phyloP scores from a whole-genome alignment of 2,113 vertebrate species.

The Girardinichthys multiradiatus region DNA sequence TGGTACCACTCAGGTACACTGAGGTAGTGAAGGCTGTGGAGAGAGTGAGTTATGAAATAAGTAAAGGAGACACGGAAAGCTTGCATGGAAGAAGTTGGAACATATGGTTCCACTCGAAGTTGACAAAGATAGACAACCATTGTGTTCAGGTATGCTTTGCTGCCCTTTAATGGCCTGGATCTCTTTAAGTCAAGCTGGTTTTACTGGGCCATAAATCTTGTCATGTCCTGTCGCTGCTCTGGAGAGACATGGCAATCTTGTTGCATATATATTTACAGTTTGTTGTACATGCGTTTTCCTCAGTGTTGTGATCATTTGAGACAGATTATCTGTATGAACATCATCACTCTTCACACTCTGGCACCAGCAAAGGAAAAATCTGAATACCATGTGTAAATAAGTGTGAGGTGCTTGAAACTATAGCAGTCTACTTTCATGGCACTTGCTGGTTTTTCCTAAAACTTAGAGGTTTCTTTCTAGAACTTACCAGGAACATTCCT shows the following conservation, averaged over 20 bases:
- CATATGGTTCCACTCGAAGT: conserved; percentile 55
- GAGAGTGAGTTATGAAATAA: conserved; percentile 36
- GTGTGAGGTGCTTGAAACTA: not conserved
- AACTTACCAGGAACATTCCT: not conserved
- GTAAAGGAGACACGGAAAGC: not conserved
- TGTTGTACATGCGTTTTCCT: conserved; percentile 25
- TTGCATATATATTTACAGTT: conserved; percentile 52
- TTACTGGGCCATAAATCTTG: conserved; percentile 53
- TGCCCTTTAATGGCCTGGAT: conserved; percentile 54
- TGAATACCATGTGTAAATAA: not conserved
- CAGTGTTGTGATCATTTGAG: conserved; percentile 23
- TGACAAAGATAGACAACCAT: conserved; percentile 53
- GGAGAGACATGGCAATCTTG: conserved; percentile 19
- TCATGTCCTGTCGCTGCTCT: conserved; percentile 35
- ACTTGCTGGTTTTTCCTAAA: too few species aligned
- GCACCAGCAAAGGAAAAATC: conserved; percentile 43
- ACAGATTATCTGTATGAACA: conserved; percentile 34
- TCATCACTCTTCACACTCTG: conserved; percentile 19
- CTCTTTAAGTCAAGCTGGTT: conserved; percentile 41
- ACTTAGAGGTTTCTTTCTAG: not conserved
- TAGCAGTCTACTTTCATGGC: not conserved
- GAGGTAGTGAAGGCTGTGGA: conserved; percentile 35
- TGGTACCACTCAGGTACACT: conserved; percentile 35
- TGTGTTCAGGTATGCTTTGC: conserved; percentile 58
- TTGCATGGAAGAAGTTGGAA: conserved; percentile 18